Evolutionary conservation across 23 tunicate genomes (phyloP).

Genomic region (Corella eumyota): DNA sequence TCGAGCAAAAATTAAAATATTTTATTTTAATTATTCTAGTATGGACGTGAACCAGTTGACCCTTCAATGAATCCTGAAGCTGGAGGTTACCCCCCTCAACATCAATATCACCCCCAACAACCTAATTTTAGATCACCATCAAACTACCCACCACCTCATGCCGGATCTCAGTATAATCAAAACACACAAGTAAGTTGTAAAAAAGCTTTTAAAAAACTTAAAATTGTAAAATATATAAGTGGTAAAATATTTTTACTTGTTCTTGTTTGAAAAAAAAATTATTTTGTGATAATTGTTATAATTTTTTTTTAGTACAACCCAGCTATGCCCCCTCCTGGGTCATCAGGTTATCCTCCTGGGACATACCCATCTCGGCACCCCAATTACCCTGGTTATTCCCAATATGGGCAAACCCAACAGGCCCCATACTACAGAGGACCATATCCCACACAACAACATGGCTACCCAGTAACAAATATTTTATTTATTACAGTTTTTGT

Average conservation of each 20-base stretch:
- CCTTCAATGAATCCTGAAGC: slow-evolving; percentile 9
- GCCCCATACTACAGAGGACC: slow-evolving; percentile 6
- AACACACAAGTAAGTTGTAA: too few relatives aligned
- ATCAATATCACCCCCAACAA: slow-evolving; percentile 6
- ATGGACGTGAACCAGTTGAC: too few relatives aligned
- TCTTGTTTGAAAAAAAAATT: background rate
- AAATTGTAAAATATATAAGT: too few relatives aligned
- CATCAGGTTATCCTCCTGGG: slow-evolving; percentile 19
- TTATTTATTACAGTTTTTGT: too few relatives aligned
- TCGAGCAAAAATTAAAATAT: too few relatives aligned
- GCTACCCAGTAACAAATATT: too few relatives aligned
- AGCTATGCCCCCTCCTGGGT: slow-evolving; percentile 21
- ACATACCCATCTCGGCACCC: slow-evolving; percentile 15
- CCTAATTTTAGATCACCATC: slow-evolving; percentile 2
- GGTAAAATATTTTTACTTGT: background rate
- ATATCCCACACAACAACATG: slow-evolving; percentile 13
- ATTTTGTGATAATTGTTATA: background rate
- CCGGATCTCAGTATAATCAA: background rate
- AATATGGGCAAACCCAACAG: slow-evolving; percentile 3
- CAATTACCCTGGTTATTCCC: slow-evolving; percentile 1
- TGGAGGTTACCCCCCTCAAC: slow-evolving; percentile 12
- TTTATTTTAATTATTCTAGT: too few relatives aligned
- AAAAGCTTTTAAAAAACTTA: too few relatives aligned
- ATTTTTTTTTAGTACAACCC: slow-evolving; percentile 13
- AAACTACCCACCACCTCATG: slow-evolving; percentile 15